phyloP scores from a whole-genome alignment of 2,888 invertebrate genomes.

The Cecidostiba fungosa region DNA sequence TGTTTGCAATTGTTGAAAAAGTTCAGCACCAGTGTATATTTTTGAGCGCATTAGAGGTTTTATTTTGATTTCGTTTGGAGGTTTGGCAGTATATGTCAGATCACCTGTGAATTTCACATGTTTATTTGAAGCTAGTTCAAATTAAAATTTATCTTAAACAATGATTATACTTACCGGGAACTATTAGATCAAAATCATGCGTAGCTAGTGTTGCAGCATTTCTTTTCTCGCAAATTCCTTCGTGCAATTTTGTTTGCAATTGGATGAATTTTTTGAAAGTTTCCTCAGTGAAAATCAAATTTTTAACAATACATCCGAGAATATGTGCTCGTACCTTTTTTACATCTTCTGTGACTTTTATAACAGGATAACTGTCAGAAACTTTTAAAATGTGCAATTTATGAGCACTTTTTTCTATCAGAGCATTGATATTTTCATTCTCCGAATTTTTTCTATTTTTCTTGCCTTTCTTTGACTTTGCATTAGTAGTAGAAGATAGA shows the following conservation, averaged over 20 bases:
- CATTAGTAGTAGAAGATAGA: conserved; percentile 64
- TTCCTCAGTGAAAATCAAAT: conserved; percentile 84
- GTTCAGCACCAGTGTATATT: conserved; percentile 84
- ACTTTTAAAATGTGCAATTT: conserved; percentile 75
- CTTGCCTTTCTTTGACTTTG: conserved; percentile 74
- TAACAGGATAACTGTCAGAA: conserved; percentile 80
- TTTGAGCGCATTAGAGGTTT: conserved; percentile 85
- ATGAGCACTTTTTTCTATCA: conserved; percentile 72
- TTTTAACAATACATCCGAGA: conserved; percentile 86
- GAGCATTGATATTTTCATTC: conserved; percentile 69
- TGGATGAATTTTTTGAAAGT: conserved; percentile 90
- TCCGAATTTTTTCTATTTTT: conserved; percentile 73
- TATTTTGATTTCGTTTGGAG: conserved; percentile 85
- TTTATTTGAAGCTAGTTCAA: conserved; percentile 30
- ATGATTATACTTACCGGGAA: conserved; percentile 79
- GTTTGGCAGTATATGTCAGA: conserved; percentile 86
- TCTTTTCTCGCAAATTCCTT: conserved; percentile 89
- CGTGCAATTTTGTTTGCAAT: conserved; percentile 89
- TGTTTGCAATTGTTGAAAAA: conserved; percentile 86
- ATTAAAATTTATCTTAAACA: conserved; percentile 21
- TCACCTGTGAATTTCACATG: conserved; percentile 79
- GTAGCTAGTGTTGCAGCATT: conserved; percentile 91
- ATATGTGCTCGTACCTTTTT: conserved; percentile 86
- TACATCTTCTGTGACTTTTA: conserved; percentile 83
- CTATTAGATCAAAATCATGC: conserved; percentile 87